These are phyloP conservation scores for Petrosia ficiformis DNA, from an alignment of 37 sponge, comb jelly and placozoan species.

Conservation along the genomic window DNA sequence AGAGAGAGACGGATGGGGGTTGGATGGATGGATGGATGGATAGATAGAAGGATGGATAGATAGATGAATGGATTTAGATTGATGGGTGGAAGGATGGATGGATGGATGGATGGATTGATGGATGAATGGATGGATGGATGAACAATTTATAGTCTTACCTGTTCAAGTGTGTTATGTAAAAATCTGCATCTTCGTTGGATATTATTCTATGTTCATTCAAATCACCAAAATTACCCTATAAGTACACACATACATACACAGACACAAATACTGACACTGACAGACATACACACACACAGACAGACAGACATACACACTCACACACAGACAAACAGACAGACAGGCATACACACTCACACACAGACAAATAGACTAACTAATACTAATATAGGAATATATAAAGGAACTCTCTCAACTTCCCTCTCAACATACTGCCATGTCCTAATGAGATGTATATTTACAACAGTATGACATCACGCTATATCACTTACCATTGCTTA, in stretches of 20 bases:
- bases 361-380: constrained; percentile 55
- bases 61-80: no score
- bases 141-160: constrained; percentile 50
- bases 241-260: not conserved
- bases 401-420: constrained; percentile 74
- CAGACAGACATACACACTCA: constrained; percentile 2
- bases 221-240: constrained; percentile 82
- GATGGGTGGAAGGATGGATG: no score
- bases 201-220: constrained; percentile 75
- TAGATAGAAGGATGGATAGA: no score
- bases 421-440: constrained; percentile 89
- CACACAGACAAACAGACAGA: no score
- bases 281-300: constrained; percentile 8
- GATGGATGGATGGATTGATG: no score
- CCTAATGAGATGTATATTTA: no score
- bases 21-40: no score
- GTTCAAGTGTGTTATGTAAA: constrained; percentile 54
- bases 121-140: no score
- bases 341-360: not conserved
- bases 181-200: constrained; percentile 42
- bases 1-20: not conserved
- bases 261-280: no score
- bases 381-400: constrained; percentile 83
- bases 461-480: not conserved
- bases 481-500: constrained; percentile 81